These are phyloP conservation scores for Procapra przewalskii DNA, from an alignment of 2,113 vertebrate genomes.

Conservation along the genomic window DNA sequence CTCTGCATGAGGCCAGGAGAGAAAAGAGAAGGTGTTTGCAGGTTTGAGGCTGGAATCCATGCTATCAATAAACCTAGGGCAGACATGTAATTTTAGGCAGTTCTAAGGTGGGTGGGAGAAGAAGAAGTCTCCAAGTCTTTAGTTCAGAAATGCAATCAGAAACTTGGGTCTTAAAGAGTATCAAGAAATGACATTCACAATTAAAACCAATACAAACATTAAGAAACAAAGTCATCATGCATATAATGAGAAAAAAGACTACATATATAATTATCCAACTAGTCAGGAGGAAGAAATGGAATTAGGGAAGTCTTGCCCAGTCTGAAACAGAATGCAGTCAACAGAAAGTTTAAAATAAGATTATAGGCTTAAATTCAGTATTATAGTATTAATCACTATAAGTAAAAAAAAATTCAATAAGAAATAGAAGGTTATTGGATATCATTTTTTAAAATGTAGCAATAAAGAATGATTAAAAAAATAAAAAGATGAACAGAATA, in stretches of 20 bases:
- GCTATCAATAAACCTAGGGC: neutral
- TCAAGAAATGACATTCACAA: neutral
- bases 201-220: neutral
- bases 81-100: neutral
- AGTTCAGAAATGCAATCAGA: neutral
- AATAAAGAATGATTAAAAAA: neutral
- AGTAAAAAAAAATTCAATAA: neutral
- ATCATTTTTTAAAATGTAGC: neutral
- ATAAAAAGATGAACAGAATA: neutral
- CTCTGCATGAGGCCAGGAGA: neutral
- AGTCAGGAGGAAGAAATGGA: neutral
- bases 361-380: neutral
- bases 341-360: neutral
- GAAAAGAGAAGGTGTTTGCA: neutral
- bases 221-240: neutral
- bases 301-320: neutral
- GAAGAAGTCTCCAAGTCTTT: neutral
- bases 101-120: neutral
- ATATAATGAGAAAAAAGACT: neutral
- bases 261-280: neutral
- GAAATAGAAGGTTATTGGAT: neutral
- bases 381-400: neutral
- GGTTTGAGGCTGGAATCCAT: neutral
- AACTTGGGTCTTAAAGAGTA: neutral
- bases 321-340: neutral